Evolutionary conservation across 2,113 vertebrate species (phyloP), one percentile per base, ranked within the genome.

Genomic region (Anseranas semipalmata): DNA sequence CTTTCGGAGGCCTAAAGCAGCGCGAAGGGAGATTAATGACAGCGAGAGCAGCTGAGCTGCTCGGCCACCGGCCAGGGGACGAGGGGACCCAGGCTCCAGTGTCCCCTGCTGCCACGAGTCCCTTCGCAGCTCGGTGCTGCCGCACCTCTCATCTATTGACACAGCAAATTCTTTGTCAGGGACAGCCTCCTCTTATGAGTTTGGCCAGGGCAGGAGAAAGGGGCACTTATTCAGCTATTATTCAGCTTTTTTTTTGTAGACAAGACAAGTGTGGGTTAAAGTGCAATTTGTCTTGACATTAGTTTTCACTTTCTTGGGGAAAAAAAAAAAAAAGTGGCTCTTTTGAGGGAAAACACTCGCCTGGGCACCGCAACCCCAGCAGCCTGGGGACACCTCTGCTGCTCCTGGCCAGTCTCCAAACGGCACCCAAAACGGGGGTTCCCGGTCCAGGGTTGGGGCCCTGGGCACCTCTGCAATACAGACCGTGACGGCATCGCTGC

Each of bases 401-500:
- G 50, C 50, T 52, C 50, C 50, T 52, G 24, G 50, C 24, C 13
- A 10, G 50, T 19, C 37, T 41, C 24, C 17, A 41, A 30, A 41
- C 9, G 62, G 62, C 25, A 30, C 37, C 15, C 9, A 41, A 41
- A 65, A 65, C 18, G 15, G 27, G 50, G 62, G 39, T 12, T 8
- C 77, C 59, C 6, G 27, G 50, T 5, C 30, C 58, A 7, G 17
- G 66, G 12, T 0, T 7, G 58, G 52, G 17, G 6, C 21, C 20
- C 18, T 1, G 2, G 81, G 50, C 76, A 48, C 12, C 56, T 3
- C 8, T 43, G 8, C n/a, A 4, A 3, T 33, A 3, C 35, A 3
- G 12, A 10, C 41, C 33, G 4, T 0, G 1, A 1, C 1, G 6
- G 18, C 70, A 46, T 7, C 45, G 0, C 74, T 3, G 22, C 0